Evolutionary conservation across 2,113 vertebrate species (phyloP), one percentile per base, ranked within the genome.

Genomic region (Notarius quadriscutis): DNA sequence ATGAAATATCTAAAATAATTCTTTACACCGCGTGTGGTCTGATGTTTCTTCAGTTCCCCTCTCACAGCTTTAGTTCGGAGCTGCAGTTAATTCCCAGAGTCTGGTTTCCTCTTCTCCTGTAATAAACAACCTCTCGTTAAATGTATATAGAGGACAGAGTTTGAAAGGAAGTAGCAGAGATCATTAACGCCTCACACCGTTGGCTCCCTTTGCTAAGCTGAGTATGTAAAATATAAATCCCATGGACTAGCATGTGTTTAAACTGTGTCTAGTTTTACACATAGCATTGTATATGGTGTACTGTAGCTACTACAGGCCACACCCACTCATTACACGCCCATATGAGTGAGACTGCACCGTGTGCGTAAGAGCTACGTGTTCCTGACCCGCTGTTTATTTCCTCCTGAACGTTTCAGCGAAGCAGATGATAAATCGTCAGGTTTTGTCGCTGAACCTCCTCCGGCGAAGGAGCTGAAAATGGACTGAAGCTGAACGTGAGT

Each of bases 181-280:
- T 63, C 2, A 22, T 63, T 63, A 25, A 22, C 20, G 8, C 25
- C 60, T 25, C 60, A 41, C 34, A 41, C 34, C 2, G 34, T 41
- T 41, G 34, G 34, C 34, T 41, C 34, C 34, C 34, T 41, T 41
- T 34, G 34, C 34, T 41, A 41, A 41, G 34, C 34, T 41, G 34
- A 41, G 34, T 41, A 41, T 41, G 34, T 41, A 41, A 41, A 41
- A 41, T 41, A 41, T 41, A 41, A 41, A 41, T 41, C 34, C 34
- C 34, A 10, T 11, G 10, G 0, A 53, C 51, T 11, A 9, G 0
- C 97, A 97, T 6, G 95, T 95, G 41, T 98, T 97, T 97, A 95
- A 41, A 41, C 2, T 51, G 94, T 96, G 30, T 65, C n/a, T 11
- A n/a, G 25, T 5, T n/a, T n/a, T 14, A 67, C 14, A 27, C 14